These are phyloP conservation scores for Eidolon helvum DNA, from an alignment of 2,113 vertebrate species.

Conservation along the genomic window DNA sequence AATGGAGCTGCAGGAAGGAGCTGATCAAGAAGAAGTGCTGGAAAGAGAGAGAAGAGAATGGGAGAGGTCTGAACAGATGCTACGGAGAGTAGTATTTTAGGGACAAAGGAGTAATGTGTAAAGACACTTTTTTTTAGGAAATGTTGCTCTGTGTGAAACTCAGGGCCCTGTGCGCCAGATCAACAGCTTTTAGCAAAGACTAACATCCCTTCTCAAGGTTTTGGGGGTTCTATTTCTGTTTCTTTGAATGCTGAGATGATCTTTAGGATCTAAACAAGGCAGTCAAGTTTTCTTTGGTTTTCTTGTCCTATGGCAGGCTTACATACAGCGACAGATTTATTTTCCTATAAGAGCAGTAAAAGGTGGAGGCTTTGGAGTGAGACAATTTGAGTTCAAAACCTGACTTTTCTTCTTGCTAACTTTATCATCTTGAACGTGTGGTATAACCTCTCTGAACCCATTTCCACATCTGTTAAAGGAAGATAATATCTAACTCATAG, in stretches of 20 bases:
- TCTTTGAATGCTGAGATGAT: not conserved
- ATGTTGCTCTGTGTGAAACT: not conserved
- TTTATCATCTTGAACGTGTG: not conserved
- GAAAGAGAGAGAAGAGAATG: not conserved
- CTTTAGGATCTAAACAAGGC: not conserved
- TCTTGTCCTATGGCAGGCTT: not conserved
- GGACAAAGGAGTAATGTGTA: not conserved
- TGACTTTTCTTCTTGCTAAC: not conserved
- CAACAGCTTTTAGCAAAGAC: not conserved
- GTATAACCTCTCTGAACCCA: not conserved
- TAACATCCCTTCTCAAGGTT: not conserved
- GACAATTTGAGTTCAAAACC: not conserved
- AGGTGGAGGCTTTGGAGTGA: not conserved
- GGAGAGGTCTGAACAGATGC: not conserved
- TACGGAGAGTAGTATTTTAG: not conserved
- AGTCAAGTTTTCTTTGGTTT: not conserved
- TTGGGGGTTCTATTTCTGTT: not conserved
- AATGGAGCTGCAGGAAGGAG: fast-evolving
- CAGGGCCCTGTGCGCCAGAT: too few relatives aligned
- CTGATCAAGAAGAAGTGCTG: not conserved
- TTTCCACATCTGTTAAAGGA: not conserved
- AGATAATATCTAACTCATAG: not conserved
- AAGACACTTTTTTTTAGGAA: not conserved
- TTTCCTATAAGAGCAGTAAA: not conserved
- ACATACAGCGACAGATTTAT: not conserved